Evolutionary conservation across 2,113 vertebrate species (phyloP).

Genomic region (Uropsilus gracilis): DNA sequence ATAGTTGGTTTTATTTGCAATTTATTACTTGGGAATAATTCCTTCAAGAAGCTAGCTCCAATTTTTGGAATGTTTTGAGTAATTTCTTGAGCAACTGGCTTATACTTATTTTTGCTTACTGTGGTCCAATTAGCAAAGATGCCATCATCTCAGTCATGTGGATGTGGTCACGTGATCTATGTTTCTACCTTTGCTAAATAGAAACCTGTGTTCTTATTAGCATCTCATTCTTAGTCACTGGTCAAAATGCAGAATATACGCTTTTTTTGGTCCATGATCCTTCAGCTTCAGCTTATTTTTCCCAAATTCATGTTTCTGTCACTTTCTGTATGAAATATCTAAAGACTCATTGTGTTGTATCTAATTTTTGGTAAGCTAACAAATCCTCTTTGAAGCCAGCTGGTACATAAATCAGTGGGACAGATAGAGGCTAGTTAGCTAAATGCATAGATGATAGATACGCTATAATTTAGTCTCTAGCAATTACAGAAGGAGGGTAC

Average conservation of each 20-base stretch:
- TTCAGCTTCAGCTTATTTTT: neutral
- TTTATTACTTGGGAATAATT: neutral
- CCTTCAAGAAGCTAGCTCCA: conserved; percentile 12
- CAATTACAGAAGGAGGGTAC: neutral
- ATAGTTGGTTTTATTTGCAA: neutral
- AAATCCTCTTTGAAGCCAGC: neutral
- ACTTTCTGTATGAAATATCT: neutral
- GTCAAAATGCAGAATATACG: neutral
- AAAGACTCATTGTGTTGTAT: neutral
- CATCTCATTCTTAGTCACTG: neutral
- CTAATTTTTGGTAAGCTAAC: neutral
- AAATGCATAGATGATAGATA: neutral
- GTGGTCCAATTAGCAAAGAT: neutral
- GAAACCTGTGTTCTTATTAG: neutral
- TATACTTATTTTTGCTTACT: neutral
- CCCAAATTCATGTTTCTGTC: neutral
- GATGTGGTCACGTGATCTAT: neutral
- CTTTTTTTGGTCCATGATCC: neutral
- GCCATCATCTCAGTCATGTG: neutral
- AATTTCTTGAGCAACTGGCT: neutral
- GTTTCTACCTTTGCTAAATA: neutral
- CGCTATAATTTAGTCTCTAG: neutral
- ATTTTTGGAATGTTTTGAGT: neutral
- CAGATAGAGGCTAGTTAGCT: neutral
- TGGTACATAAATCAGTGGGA: neutral